Percentiles rank a stretch among this genome's conserved stretches.
phyloP scores from a whole-genome alignment of 2,888 invertebrate genomes.

The Byasa hedistus region DNA sequence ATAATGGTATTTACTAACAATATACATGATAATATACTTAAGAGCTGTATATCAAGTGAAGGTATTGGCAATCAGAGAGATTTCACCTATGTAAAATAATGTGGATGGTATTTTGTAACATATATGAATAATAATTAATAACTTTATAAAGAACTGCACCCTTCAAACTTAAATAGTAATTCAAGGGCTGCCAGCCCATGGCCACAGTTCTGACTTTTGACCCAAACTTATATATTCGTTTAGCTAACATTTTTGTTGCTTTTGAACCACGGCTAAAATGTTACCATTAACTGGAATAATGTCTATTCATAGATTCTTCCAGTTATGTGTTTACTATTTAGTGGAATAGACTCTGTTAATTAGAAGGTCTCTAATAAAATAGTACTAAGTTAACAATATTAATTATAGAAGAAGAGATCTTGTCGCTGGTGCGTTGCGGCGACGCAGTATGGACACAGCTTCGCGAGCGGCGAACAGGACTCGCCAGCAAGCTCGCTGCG shows the following conservation, averaged over 20 bases:
- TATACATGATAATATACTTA: neutral
- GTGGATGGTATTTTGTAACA: neutral
- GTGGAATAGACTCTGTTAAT: too few relatives aligned
- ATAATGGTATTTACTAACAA: conserved; percentile 23
- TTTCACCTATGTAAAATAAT: neutral
- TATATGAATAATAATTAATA: neutral
- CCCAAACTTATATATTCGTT: too few relatives aligned
- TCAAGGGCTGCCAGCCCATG: too few relatives aligned
- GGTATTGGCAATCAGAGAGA: neutral
- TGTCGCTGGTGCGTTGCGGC: conserved; percentile 47
- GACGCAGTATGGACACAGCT: conserved; percentile 52
- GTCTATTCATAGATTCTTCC: too few relatives aligned
- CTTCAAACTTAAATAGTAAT: too few relatives aligned
- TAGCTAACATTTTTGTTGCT: too few relatives aligned
- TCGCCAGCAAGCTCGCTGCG: conserved; percentile 42
- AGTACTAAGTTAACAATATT: neutral
- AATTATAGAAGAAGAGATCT: conserved; percentile 52
- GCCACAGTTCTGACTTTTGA: too few relatives aligned
- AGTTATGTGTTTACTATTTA: too few relatives aligned
- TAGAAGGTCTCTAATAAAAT: too few relatives aligned
- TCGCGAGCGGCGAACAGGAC: conserved; percentile 47
- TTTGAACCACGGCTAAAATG: too few relatives aligned
- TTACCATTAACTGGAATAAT: too few relatives aligned
- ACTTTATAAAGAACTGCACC: neutral
- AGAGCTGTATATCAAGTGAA: neutral